Percentiles rank a stretch among this genome's conserved stretches.
Evolutionary conservation across 2,113 vertebrate species (phyloP).

Genomic region (Vimba vimba): DNA sequence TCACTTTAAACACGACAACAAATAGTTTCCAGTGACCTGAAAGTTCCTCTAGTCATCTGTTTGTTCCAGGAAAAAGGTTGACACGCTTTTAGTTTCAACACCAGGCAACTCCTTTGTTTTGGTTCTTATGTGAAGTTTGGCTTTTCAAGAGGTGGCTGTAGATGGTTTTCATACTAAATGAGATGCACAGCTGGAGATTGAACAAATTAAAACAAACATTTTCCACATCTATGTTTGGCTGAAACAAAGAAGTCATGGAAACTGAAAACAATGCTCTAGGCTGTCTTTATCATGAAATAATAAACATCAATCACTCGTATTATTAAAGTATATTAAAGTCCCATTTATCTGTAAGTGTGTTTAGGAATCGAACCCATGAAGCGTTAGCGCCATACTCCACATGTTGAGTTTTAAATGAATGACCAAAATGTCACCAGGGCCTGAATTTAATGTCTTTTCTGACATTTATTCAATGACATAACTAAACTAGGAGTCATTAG

Average conservation of each 20-base stretch:
- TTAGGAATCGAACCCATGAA: neutral
- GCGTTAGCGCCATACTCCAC: neutral
- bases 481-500: neutral
- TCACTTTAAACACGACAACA: neutral
- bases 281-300: neutral
- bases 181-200: neutral
- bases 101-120: neutral
- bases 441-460: neutral
- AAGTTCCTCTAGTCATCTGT: neutral
- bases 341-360: neutral
- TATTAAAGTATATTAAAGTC: neutral
- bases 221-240: neutral
- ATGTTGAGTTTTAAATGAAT: neutral
- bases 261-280: neutral
- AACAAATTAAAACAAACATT: neutral
- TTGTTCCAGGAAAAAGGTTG: neutral
- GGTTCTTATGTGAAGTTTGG: neutral
- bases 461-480: neutral
- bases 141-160: neutral
- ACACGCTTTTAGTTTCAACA: neutral
- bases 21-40: neutral
- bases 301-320: neutral
- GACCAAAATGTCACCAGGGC: neutral
- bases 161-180: slow-evolving; percentile 20
- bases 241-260: neutral